Evolutionary conservation across 2,888 invertebrate species (phyloP).

Genomic region (Philereme transversata): DNA sequence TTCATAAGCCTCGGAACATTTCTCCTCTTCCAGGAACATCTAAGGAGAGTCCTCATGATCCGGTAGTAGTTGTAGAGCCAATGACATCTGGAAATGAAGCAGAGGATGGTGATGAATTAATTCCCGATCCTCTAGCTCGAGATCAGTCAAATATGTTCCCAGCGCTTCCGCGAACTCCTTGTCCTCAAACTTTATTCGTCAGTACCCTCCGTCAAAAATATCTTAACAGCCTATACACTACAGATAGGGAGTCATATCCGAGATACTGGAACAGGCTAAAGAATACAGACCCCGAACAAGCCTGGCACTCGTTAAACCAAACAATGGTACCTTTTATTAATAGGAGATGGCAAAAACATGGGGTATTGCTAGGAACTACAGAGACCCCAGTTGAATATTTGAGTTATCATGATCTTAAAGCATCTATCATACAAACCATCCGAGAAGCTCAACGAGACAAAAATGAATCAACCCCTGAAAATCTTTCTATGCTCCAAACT

Average conservation of each 20-base stretch:
- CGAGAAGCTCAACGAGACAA: slow-evolving; percentile 32
- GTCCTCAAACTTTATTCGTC: slow-evolving; percentile 5
- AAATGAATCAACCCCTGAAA: no score
- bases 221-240: slow-evolving; percentile 1
- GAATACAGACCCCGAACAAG: slow-evolving; percentile 6
- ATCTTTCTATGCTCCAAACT: no score
- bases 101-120: background rate
- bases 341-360: slow-evolving; percentile 8
- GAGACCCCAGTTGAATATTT: slow-evolving; percentile 6
- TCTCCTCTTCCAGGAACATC: background rate
- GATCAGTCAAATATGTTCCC: slow-evolving; percentile 4
- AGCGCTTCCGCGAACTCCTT: slow-evolving; percentile 1
- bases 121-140: background rate
- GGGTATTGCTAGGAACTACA: background rate
- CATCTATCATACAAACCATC: slow-evolving; percentile 4
- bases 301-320: no score
- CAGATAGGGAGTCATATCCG: background rate
- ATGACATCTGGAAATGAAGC: no score
- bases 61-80: background rate
- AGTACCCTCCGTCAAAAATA: slow-evolving; percentile 3
- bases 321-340: slow-evolving; percentile 19
- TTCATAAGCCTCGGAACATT: background rate
- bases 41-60: background rate
- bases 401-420: slow-evolving; percentile 6
- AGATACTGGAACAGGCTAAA: slow-evolving; percentile 2